These are phyloP conservation scores for Scytalopus superciliaris DNA, from an alignment of 2,113 vertebrate species.

Conservation along the genomic window DNA sequence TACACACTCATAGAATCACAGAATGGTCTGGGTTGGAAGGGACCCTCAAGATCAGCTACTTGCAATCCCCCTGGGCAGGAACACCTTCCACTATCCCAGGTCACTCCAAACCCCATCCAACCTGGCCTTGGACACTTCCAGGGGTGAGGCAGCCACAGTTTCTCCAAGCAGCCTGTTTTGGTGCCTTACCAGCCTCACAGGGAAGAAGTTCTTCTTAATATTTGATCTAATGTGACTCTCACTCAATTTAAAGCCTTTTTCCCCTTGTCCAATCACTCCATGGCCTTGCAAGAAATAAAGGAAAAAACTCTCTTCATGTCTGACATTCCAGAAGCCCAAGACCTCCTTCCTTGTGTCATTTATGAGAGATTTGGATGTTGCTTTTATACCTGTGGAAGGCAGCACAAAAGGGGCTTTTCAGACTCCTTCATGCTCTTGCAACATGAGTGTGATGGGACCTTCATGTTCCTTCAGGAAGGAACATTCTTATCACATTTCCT, in stretches of 20 bases:
- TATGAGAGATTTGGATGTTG: no score
- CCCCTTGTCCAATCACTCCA: fast-evolving
- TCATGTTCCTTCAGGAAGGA: background rate
- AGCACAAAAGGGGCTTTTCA: background rate
- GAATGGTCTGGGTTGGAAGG: background rate
- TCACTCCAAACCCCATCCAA: background rate
- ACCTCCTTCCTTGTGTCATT: background rate
- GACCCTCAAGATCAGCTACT: no score
- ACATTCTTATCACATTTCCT: background rate
- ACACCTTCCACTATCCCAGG: background rate
- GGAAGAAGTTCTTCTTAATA: background rate
- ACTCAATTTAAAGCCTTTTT: background rate
- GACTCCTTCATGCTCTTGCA: background rate
- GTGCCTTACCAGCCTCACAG: background rate
- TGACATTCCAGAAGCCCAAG: background rate
- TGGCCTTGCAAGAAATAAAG: background rate
- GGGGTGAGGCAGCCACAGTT: background rate
- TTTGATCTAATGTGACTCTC: no score
- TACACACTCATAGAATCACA: background rate
- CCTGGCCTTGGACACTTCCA: background rate
- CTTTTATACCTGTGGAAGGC: background rate
- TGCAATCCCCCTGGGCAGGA: background rate
- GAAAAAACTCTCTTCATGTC: background rate
- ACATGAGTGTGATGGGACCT: background rate
- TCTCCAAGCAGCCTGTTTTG: background rate